These are phyloP conservation scores for Tipula confusa DNA, from an alignment of 2,888 invertebrate genomes.

Conservation along the genomic window DNA sequence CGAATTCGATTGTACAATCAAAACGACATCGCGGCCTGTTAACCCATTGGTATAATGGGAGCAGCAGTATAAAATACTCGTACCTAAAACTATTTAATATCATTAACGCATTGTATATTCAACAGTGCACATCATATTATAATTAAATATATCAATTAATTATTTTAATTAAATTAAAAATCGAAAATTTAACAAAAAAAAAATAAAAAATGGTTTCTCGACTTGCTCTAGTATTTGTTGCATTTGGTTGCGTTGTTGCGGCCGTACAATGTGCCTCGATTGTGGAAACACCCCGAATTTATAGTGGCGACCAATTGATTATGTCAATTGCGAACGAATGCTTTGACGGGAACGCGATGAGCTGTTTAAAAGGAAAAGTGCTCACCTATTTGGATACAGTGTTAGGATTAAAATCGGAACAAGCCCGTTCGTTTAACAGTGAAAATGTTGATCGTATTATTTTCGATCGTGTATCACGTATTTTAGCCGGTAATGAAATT, in stretches of 20 bases:
- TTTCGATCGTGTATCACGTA: constrained; percentile 64
- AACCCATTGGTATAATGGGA: constrained; percentile 47
- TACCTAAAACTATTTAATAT: constrained; percentile 46
- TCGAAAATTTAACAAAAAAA: too few relatives aligned
- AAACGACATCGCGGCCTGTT: constrained; percentile 48
- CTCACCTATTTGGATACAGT: constrained; percentile 70
- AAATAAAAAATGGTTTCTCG: constrained; percentile 43
- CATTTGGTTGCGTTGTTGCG: constrained; percentile 54
- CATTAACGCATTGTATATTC: constrained; percentile 49
- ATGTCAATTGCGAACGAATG: constrained; percentile 69
- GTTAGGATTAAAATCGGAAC: constrained; percentile 59
- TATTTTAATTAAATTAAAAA: constrained; percentile 21
- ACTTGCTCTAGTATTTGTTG: constrained; percentile 51
- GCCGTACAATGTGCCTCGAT: constrained; percentile 53
- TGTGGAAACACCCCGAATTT: constrained; percentile 55
- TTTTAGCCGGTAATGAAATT: constrained; percentile 71
- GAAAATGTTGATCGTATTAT: constrained; percentile 69
- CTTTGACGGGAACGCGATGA: constrained; percentile 61
- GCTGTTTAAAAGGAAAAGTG: constrained; percentile 74
- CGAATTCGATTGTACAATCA: constrained; percentile 26
- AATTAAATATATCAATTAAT: constrained; percentile 28
- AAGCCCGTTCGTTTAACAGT: constrained; percentile 58
- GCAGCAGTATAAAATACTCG: constrained; percentile 51
- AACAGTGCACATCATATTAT: constrained; percentile 39
- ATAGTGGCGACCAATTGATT: constrained; percentile 65